These are phyloP conservation scores for Anneissia japonica DNA, from an alignment of 35 echinoderm and acorn worm species.

Conservation along the genomic window DNA sequence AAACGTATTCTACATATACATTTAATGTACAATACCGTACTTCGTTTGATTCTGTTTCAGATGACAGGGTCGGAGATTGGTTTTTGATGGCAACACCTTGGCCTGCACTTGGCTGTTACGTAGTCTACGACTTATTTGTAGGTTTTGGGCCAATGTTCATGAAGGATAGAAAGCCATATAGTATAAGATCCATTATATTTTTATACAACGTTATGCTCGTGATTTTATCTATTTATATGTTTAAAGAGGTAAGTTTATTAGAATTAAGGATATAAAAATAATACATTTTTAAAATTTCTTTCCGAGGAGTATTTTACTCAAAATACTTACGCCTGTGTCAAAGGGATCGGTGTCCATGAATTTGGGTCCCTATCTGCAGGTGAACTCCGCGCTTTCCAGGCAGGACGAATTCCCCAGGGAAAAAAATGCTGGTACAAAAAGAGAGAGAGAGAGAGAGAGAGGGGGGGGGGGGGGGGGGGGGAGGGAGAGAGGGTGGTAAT, in stretches of 20 bases:
- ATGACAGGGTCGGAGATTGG: background rate
- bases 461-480: no score
- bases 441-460: no score
- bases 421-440: no score
- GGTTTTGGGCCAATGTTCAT: background rate
- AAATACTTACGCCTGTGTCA: no score
- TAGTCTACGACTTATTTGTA: background rate
- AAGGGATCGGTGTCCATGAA: no score
- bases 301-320: no score
- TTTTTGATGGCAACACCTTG: background rate
- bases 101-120: background rate
- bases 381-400: no score
- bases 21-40: background rate
- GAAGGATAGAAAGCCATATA: background rate
- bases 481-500: no score
- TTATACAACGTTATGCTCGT: background rate
- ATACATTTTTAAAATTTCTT: no score
- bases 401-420: no score
- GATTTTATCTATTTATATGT: slow-evolving; percentile 5
- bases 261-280: background rate
- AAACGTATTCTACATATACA: no score
- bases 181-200: background rate
- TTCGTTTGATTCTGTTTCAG: background rate
- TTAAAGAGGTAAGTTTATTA: slow-evolving; percentile 1
- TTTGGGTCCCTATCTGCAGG: no score